Evolutionary conservation across 1,140 invertebrate species (phyloP), one percentile per base, ranked within the genome.

Genomic region (Apis dorsata): DNA sequence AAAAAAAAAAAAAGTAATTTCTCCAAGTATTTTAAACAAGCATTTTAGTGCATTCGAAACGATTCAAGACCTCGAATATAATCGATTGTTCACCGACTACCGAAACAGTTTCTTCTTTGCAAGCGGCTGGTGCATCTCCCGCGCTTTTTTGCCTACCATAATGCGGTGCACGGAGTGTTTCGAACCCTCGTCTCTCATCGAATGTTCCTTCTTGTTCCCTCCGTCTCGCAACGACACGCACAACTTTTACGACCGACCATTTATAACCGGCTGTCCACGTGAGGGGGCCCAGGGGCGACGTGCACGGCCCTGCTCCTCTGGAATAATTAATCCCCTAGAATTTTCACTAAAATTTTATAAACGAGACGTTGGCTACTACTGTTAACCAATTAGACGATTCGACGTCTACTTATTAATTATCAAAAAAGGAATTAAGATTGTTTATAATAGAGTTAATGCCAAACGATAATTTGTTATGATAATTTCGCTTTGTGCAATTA

Each of bases 141-240:
- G 17, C 11, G 57, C 44, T 80, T 80, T 80, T 73, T 80, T 80
- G 69, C 49, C 49, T 73, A 44, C 78, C 78, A 51, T 80, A 65
- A 80, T 57, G 69, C 28, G 21, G 69, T 65, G 59, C 78, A 55
- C 70, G 66, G n/a, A 70, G 65, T 24, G 28, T 73, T 55, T 24
- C 53, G 59, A 21, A 72, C 69, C 78, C 49, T 80, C 69, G 69
- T 80, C 69, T 73, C 78, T 80, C 69, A 79, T 79, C 78, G 78
- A 79, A 72, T 72, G 65, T 71, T 62, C 55, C 49, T n/a, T 53
- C 78, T 34, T 49, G 34, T 71, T 62, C 77, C 57, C 59, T 65
- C 69, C 28, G 59, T 63, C 59, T 73, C 78, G 44, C 78, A 44
- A 62, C 68, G 78, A 80, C 69, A 69, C 53, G 53, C 63, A 70